Evolutionary conservation across 2,888 invertebrate genomes (phyloP), one percentile per base, ranked within the genome.

Genomic region (Pammene fasciana): DNA sequence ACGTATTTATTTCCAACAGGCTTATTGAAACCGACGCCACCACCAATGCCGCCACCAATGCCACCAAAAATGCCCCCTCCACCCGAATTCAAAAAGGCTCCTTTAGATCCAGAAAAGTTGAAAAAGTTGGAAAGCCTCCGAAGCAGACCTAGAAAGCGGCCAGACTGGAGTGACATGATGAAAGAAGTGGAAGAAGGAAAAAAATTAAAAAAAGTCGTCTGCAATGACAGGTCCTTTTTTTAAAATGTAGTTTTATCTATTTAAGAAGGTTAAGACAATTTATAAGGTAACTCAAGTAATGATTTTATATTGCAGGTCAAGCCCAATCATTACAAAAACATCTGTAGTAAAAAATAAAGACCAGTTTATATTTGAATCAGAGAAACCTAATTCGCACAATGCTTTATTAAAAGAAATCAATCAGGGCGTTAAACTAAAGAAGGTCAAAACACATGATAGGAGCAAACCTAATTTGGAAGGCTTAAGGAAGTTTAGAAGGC

Each of bases 81-180:
- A 4, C 93, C 93, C 14, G 93, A 93, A n/a, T 93, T 94, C 77
- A 92, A 95, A 75, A 95, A 94, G 78, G 89, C 93, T 13, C 93
- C 94, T 0, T 78, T 96, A 0, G 93, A 94, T 62, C 90, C 93
- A 0, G 82, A 90, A 11, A 96, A 96, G 79, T 87, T 95, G 73
- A 94, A 94, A 75, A 95, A 93, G 77, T 78, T 97, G 71, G 97
- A 97, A 71, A 93, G 94, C 76, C 93, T 97, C 18, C 95, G 94
- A 88, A 95, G 95, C 76, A 93, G 97, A 76, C 97, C 97, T 0
- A 94, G 97, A 75, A 95, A 94, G 81, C 94, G 97, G 75, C 97
- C 97, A 0, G 97, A 97, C 83, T 97, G 97, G 97, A 96, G 95
- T 14, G 95, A 95, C 78, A 96, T 97, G 95, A 96, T 97, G 95